Percentiles rank a stretch among this genome's conserved stretches.
phyloP scores from a whole-genome alignment of 2,113 vertebrate genomes.

The Cygnus buccinator region DNA sequence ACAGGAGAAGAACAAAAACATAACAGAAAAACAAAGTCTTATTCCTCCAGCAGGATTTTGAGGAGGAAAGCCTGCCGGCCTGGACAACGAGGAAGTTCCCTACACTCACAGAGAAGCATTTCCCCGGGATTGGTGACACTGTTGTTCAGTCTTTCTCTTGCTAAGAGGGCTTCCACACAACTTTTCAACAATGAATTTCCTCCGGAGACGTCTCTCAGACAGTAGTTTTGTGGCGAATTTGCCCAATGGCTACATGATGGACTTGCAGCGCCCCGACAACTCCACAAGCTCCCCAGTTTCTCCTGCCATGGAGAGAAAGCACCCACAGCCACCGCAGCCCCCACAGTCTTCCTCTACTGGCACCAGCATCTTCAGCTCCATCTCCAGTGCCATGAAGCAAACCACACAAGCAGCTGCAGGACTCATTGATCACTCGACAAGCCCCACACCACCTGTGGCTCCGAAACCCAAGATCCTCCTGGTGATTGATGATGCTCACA shows the following conservation, averaged over 20 bases:
- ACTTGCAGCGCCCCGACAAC: constrained; percentile 86
- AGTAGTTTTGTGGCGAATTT: constrained; percentile 97
- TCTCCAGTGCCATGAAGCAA: constrained; percentile 93
- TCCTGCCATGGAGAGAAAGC: constrained; percentile 86
- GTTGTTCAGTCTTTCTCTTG: not conserved
- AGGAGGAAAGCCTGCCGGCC: not conserved
- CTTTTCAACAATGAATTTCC: constrained; percentile 88
- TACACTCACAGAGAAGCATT: rapidly evolving
- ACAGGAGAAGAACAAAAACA: constrained; percentile 18
- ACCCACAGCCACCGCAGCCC: constrained; percentile 74
- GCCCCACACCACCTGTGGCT: constrained; percentile 53
- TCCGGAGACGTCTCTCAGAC: constrained; percentile 93
- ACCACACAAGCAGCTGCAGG: constrained; percentile 77
- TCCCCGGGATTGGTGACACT: not conserved
- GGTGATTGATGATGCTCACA: constrained; percentile 91
- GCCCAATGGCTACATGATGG: constrained; percentile 97
- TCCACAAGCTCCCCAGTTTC: constrained; percentile 87
- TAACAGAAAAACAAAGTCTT: not conserved
- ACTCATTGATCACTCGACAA: constrained; percentile 75
- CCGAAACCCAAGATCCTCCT: constrained; percentile 91
- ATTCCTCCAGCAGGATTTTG: not conserved
- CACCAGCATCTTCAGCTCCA: constrained; percentile 91
- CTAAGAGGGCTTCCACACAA: not conserved
- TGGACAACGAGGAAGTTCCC: not conserved
- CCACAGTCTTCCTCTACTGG: constrained; percentile 66